A percentile compares a stretch with the other conserved stretches of the same genome.
Conservation (phyloP, 1,140 invertebrate species). For the Dendroctonus valens region DNA sequence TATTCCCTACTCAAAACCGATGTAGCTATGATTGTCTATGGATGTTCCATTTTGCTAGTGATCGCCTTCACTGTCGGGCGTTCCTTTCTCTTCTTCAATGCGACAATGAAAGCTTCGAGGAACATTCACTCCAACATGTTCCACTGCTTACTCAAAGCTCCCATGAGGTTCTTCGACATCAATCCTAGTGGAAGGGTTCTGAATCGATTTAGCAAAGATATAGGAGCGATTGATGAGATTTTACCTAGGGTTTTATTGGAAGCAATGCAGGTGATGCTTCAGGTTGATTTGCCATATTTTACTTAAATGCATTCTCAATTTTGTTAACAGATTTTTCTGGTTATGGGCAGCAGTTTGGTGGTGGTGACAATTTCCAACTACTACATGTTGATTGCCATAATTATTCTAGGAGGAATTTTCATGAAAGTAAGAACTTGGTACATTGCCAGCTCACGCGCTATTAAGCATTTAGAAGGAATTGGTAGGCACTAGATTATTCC, state of each 20-base stretch:
- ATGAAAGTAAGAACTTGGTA: constrained; percentile 58
- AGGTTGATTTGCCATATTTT: too few species aligned
- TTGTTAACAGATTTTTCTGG: constrained; percentile 56
- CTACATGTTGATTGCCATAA: constrained; percentile 63
- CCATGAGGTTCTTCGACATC: constrained; percentile 77
- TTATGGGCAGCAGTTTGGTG: constrained; percentile 62
- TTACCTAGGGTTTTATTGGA: constrained; percentile 74
- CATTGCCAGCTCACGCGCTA: constrained; percentile 60
- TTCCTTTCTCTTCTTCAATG: constrained; percentile 70
- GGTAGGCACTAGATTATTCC: constrained; percentile 45
- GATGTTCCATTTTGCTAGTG: constrained; percentile 43
- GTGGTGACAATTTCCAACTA: constrained; percentile 74
- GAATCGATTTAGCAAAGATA: constrained; percentile 78
- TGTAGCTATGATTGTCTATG: constrained; percentile 48
- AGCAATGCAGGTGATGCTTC: constrained; percentile 52
- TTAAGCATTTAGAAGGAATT: constrained; percentile 58
- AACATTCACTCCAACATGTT: constrained; percentile 81
- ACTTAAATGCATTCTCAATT: constrained; percentile 15
- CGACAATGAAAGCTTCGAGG: constrained; percentile 71
- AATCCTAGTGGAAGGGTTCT: constrained; percentile 75
- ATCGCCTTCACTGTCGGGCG: constrained; percentile 51
- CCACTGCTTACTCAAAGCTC: constrained; percentile 50
- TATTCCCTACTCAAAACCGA: constrained; percentile 38
- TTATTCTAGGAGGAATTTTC: constrained; percentile 57
- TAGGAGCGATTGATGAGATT: constrained; percentile 78